Percentiles rank a stretch among this genome's conserved stretches.
phyloP scores from a whole-genome alignment of 1,140 invertebrate species.

The Drosophila simulans region DNA sequence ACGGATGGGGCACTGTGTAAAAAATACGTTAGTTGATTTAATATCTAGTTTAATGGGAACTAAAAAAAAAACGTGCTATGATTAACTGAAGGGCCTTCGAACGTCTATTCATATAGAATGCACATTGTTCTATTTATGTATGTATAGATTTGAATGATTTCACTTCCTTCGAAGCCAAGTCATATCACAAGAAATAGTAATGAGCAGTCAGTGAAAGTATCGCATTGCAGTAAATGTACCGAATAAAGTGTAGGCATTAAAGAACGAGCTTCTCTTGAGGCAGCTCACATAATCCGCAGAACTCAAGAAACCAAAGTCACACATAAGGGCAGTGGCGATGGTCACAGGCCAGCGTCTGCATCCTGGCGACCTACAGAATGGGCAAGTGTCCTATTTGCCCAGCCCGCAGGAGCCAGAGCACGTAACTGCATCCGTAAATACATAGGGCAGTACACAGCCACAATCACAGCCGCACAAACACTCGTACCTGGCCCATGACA shows the following conservation, averaged over 20 bases:
- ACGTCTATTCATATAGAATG: too few relatives aligned
- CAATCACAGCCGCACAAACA: conserved; percentile 8
- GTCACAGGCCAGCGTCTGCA: conserved; percentile 26
- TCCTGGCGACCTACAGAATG: conserved; percentile 35
- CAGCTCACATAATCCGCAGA: conserved; percentile 38
- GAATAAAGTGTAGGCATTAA: conserved; percentile 23
- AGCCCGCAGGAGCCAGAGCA: conserved; percentile 47
- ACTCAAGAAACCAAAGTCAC: conserved; percentile 62
- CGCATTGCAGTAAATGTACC: conserved; percentile 26
- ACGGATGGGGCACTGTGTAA: too few relatives aligned
- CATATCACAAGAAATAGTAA: neutral
- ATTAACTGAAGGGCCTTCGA: too few relatives aligned
- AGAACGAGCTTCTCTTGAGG: conserved; percentile 8
- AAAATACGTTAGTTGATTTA: too few relatives aligned
- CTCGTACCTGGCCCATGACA: conserved; percentile 60
- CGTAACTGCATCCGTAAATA: conserved; percentile 78
- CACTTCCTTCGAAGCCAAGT: neutral
- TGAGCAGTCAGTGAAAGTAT: conserved; percentile 5
- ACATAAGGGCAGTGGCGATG: conserved; percentile 29
- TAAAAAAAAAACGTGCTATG: too few relatives aligned
- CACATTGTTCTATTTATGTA: too few relatives aligned
- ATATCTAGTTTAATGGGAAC: too few relatives aligned
- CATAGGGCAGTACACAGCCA: conserved; percentile 37
- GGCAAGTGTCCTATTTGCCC: conserved; percentile 57
- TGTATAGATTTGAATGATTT: neutral